Evolutionary conservation across 2,888 invertebrate species (phyloP).

Genomic region (Dexiosoma caninum): DNA sequence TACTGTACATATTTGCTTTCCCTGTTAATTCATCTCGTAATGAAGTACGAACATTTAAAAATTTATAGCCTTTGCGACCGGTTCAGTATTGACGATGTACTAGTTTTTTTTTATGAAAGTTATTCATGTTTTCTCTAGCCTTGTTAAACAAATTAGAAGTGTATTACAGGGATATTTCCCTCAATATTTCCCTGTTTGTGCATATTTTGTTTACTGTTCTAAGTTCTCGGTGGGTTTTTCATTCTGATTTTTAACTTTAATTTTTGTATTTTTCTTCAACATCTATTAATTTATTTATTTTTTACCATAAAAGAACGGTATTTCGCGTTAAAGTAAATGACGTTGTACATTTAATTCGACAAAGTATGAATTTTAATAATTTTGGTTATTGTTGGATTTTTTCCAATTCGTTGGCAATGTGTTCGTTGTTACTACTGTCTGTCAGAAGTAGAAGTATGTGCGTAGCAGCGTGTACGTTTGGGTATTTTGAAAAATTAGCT

Average conservation of each 20-base stretch:
- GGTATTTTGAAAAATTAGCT: constrained; percentile 47
- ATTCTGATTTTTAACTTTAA: background rate
- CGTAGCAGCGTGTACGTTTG: constrained; percentile 45
- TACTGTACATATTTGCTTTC: too few relatives aligned
- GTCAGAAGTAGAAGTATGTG: background rate
- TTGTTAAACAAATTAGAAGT: background rate
- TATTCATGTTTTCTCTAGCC: too few relatives aligned
- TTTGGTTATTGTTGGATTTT: constrained; percentile 12
- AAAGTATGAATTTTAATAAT: constrained; percentile 63
- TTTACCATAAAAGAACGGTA: constrained; percentile 60
- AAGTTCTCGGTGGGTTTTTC: constrained; percentile 24
- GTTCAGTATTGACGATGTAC: too few relatives aligned
- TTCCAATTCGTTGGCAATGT: background rate
- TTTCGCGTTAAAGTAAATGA: constrained; percentile 60
- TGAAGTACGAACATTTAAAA: too few relatives aligned
- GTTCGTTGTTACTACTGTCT: background rate
- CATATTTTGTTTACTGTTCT: constrained; percentile 5
- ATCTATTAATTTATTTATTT: background rate
- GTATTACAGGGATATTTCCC: background rate
- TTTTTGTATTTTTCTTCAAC: constrained; percentile 14
- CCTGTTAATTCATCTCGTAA: too few relatives aligned
- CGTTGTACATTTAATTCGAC: constrained; percentile 50
- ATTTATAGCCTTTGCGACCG: too few relatives aligned
- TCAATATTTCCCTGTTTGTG: constrained; percentile 3
- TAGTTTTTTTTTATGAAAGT: too few relatives aligned